Evolutionary conservation across 92 coral and sea anemone species (phyloP).

Genomic region (Parazoanthus swiftii): DNA sequence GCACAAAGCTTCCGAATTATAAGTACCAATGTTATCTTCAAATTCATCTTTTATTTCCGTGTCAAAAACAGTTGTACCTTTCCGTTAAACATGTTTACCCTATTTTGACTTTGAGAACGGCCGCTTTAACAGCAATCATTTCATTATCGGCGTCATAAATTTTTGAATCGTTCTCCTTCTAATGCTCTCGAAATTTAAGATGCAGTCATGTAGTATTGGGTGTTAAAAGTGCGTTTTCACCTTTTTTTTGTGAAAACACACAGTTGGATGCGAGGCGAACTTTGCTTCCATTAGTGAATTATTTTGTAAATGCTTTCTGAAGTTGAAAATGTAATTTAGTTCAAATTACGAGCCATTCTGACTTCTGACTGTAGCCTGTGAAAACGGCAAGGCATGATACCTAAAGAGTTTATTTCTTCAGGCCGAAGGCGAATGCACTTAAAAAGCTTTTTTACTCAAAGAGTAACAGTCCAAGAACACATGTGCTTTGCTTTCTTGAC

Average conservation of each 20-base stretch:
- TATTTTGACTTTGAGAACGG: background rate
- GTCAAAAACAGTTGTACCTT: background rate
- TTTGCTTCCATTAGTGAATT: background rate
- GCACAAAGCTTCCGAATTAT: background rate
- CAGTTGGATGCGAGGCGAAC: background rate
- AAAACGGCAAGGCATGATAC: too few relatives aligned
- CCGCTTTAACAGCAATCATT: background rate
- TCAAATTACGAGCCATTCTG: background rate
- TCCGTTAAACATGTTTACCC: background rate
- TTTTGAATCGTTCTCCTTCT: too few relatives aligned
- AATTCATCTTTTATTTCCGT: too few relatives aligned
- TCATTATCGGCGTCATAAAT: too few relatives aligned
- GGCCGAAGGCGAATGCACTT: too few relatives aligned
- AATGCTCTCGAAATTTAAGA: too few relatives aligned
- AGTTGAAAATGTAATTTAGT: too few relatives aligned
- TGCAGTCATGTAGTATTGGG: background rate
- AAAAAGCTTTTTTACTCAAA: too few relatives aligned
- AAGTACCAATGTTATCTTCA: background rate
- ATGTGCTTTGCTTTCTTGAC: background rate
- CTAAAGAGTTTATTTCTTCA: too few relatives aligned
- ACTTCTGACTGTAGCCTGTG: too few relatives aligned
- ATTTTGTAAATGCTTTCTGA: too few relatives aligned
- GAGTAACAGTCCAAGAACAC: background rate
- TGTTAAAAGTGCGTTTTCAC: background rate
- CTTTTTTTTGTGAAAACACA: background rate